These are phyloP conservation scores for Chrysolina americana DNA, from an alignment of 2,888 invertebrate genomes.

Conservation along the genomic window DNA sequence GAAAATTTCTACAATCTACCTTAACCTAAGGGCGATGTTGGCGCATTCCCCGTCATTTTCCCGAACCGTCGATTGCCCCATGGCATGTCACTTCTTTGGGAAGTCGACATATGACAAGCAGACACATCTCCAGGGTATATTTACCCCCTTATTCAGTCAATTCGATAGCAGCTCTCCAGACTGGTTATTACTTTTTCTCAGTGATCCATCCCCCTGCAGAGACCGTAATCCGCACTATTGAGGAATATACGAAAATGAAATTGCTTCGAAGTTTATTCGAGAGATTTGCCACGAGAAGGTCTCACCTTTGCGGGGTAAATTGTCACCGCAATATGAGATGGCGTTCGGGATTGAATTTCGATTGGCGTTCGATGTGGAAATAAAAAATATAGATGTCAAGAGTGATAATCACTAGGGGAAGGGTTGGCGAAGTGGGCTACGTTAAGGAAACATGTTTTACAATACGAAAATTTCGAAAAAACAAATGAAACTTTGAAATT, in stretches of 20 bases:
- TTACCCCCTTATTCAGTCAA: slow-evolving; percentile 48
- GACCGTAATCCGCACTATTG: slow-evolving; percentile 11
- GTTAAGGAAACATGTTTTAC: too few species aligned
- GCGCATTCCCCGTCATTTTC: slow-evolving; percentile 13
- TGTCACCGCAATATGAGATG: neutral
- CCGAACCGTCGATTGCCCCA: slow-evolving; percentile 4
- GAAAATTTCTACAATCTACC: slow-evolving; percentile 16
- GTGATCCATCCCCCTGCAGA: slow-evolving; percentile 9
- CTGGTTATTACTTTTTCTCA: slow-evolving; percentile 43
- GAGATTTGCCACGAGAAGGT: neutral
- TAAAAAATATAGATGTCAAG: too few species aligned
- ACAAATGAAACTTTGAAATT: too few species aligned
- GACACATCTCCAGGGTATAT: slow-evolving; percentile 42
- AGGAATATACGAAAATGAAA: slow-evolving; percentile 14
- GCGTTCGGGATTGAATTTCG: neutral
- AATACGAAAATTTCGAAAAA: too few species aligned
- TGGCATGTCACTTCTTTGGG: slow-evolving; percentile 14
- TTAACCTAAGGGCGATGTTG: slow-evolving; percentile 5
- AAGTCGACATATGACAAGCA: slow-evolving; percentile 43
- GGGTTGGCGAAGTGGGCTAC: too few species aligned
- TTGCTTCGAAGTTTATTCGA: slow-evolving; percentile 15
- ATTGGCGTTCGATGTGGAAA: neutral
- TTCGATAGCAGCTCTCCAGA: slow-evolving; percentile 39
- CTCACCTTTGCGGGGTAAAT: neutral
- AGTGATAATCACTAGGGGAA: too few species aligned